phyloP scores from a whole-genome alignment of 1,140 invertebrate genomes.

The Caenorhabditis latens region DNA sequence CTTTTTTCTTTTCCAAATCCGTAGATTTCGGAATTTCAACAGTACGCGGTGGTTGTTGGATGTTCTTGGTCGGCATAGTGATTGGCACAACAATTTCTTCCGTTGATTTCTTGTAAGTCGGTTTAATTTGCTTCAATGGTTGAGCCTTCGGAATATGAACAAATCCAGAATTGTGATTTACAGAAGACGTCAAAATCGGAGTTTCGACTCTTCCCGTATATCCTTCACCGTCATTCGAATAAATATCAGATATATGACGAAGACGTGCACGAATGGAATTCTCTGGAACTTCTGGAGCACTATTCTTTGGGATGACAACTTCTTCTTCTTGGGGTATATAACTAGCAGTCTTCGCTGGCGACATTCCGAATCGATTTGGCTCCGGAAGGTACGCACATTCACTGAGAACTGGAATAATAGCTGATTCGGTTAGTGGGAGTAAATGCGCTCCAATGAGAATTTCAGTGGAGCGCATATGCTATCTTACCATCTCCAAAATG shows the following conservation, averaged over 20 bases:
- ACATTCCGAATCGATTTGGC: not conserved
- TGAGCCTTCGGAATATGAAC: not conserved
- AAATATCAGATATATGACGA: slow-evolving; percentile 17
- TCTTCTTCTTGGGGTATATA: not conserved
- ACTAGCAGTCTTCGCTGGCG: not conserved
- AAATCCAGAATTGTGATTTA: not conserved
- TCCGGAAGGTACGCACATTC: slow-evolving; percentile 6
- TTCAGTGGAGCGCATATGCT: not conserved
- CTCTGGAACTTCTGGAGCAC: not conserved
- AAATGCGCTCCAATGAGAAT: too few relatives aligned
- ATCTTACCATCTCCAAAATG: slow-evolving; percentile 6
- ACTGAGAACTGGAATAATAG: not conserved
- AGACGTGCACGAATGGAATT: slow-evolving; percentile 12
- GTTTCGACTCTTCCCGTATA: not conserved
- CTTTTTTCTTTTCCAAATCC: too few relatives aligned
- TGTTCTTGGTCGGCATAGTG: not conserved
- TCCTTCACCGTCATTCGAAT: not conserved
- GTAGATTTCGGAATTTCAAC: not conserved
- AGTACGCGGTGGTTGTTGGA: not conserved
- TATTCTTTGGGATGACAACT: not conserved
- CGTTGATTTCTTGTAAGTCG: not conserved
- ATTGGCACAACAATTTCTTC: slow-evolving; percentile 16
- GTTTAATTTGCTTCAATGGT: not conserved
- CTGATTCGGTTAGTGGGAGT: too few relatives aligned
- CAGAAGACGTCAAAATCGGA: not conserved